Base-by-base conservation (phyloP, 2,113 vertebrate species). In the Gallinago media region DNA sequence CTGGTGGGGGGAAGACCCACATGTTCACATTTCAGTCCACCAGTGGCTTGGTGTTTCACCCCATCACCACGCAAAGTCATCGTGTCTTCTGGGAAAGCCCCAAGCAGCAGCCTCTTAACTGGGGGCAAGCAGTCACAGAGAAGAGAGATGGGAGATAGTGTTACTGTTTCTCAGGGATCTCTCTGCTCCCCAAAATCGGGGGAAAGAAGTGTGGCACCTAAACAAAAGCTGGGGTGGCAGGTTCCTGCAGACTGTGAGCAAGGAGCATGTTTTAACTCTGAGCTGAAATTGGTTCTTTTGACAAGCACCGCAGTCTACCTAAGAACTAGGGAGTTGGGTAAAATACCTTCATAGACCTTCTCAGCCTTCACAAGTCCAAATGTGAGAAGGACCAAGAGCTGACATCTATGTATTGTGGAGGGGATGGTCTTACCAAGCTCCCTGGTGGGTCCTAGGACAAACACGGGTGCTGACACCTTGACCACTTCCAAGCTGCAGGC, bases 391-490 rank as follows among this genome's bases (percentile, higher is more conserved):
- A 29, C 6, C 52, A 82, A 23, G 52, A 78, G 23, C 21, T 49
- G 25, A 6, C 15, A 61, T 0, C 0, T 11, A 6, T 1, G 6
- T 8, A 7, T 5, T 21, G 31, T 5, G 18, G 27, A 44, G 27
- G 8, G 8, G 4, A n/a, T 21, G 26, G 16, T 38, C 59, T 49
- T 7, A 26, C 23, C 54, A 73, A 27, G 21, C 9, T 50, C 16
- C 8, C 11, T 63, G 17, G 8, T 19, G 27, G 4, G 4, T 36
- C 12, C 22, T 21, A 34, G 27, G 42, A 32, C 38, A 50, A 6
- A 59, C 0, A 1, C 14, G 11, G 50, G 29, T 72, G 18, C 13
- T 71, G 22, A 38, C 4, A 5, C 6, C 21, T 55, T 44, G n/a
- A 21, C 12, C 6, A 4, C 11, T 46, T 54, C 65, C n/a, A 66